Base-by-base conservation (phyloP, 2,888 invertebrate genomes). In the Brachyopa scutellaris region DNA sequence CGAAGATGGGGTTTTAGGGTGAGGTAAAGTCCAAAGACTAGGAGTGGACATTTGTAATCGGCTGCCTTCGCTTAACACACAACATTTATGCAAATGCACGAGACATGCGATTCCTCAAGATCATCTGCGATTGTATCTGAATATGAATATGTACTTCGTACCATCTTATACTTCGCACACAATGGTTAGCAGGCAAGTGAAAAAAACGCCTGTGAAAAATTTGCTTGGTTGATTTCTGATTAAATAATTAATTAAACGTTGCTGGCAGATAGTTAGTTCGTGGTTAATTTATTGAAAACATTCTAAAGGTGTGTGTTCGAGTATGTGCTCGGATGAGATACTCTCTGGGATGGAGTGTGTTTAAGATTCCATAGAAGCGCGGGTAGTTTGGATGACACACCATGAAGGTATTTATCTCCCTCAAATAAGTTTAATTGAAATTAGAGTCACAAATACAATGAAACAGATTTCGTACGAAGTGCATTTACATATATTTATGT, bases 391-490 rank as follows among this genome's bases (percentile, higher is more conserved):
- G 26, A 69, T 80, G 80, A 80, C 80, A 69, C 74, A 80, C 51
- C 38, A 26, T 13, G 40, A 36, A 74, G 62, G 62, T 49, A 80
- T 80, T 57, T 26, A n/a, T n/a, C n/a, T n/a, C n/a, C n/a, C n/a
- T 33, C 49, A 13, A 40, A 45, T 31, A 42, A 72, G 15, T 38
- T 69, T 51, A 74, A 80, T 80, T 80, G 76, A 74, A 80, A 80
- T 74, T 80, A 69, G 80, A 80, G 74, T 80, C 80, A 80, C 74
- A 80, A 57, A 57, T 42, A 42, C 62, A 74, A 29, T 33, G 42
- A 5, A 66, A 66, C 55, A 55, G 74, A 69, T 59, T 76, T 40
- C 23, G 19, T 74, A 62, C 19, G 62, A 36, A 73, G 53, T 64
- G 62, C 67, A 80, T 80, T 53, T 53, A 55, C 62, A 70, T 74